Conservation (phyloP, 1,140 invertebrate genomes). For the Lasioglossum baleicum region DNA sequence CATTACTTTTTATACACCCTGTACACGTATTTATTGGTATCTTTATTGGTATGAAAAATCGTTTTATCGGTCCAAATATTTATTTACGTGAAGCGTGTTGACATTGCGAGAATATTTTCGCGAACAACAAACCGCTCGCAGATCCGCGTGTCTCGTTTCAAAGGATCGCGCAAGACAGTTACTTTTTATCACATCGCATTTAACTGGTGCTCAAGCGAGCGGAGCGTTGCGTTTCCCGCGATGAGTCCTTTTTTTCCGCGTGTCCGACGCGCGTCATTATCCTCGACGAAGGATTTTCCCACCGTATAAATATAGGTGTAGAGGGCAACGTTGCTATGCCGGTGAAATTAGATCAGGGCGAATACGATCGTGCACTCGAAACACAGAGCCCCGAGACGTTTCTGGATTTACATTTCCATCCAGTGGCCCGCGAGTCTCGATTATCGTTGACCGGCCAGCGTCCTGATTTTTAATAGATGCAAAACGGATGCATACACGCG, state of each 20-base stretch:
- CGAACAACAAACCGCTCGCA: too few species aligned
- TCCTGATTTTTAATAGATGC: constrained; percentile 50
- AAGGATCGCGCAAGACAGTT: neutral
- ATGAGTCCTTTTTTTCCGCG: neutral
- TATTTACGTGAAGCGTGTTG: too few species aligned
- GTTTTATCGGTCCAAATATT: too few species aligned
- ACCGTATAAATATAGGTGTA: neutral
- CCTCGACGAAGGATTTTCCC: neutral
- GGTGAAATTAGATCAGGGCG: neutral
- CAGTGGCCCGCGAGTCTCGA: constrained; percentile 1
- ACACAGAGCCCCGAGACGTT: neutral
- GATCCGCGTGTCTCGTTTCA: too few species aligned
- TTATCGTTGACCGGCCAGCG: constrained; percentile 20
- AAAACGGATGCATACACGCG: constrained; percentile 50
- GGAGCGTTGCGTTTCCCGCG: neutral
- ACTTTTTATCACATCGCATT: neutral
- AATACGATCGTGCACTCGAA: neutral
- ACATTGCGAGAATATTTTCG: too few species aligned
- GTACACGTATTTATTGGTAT: too few species aligned
- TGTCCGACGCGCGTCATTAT: neutral
- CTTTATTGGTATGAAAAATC: too few species aligned
- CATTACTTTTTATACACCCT: too few species aligned
- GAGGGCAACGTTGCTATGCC: too few species aligned
- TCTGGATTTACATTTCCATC: constrained; percentile 25
- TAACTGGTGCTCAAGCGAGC: neutral